Evolutionary conservation across 2,888 invertebrate species (phyloP).

Genomic region (Lithosia quadra): DNA sequence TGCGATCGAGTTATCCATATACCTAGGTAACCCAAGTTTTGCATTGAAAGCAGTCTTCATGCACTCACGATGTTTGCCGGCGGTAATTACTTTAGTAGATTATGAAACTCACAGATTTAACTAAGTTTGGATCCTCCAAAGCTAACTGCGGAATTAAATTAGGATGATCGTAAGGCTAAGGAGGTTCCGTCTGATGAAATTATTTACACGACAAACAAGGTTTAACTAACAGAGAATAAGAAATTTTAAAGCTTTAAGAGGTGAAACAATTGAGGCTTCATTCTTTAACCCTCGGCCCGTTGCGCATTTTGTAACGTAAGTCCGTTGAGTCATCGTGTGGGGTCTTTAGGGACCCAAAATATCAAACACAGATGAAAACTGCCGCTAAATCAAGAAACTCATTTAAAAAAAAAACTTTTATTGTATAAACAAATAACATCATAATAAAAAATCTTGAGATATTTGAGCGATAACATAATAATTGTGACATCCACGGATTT

Average conservation of each 20-base stretch:
- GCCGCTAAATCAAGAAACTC: too few species aligned
- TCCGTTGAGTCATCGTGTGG: too few species aligned
- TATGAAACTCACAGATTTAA: slow-evolving; percentile 41
- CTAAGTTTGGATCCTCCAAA: slow-evolving; percentile 27
- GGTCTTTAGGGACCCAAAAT: too few species aligned
- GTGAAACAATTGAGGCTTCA: background rate
- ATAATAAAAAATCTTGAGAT: too few species aligned
- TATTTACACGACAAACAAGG: slow-evolving; percentile 12
- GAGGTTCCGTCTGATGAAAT: slow-evolving; percentile 10
- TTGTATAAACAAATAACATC: too few species aligned
- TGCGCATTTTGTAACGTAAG: too few species aligned
- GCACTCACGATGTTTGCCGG: slow-evolving; percentile 36
- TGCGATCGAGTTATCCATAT: slow-evolving; percentile 7
- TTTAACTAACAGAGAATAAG: background rate
- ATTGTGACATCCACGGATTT: too few species aligned
- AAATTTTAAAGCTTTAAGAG: background rate
- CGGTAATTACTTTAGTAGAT: slow-evolving; percentile 44
- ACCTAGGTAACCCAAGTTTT: slow-evolving; percentile 18
- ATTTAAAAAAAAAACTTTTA: too few species aligned
- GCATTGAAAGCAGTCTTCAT: slow-evolving; percentile 36
- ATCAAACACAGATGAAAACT: too few species aligned
- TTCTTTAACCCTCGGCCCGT: too few species aligned
- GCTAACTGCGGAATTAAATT: slow-evolving; percentile 26
- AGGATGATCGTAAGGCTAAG: slow-evolving; percentile 21
- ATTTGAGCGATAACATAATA: too few species aligned